phyloP scores from a whole-genome alignment of 2,888 invertebrate genomes.

The Lacanobia oleracea region DNA sequence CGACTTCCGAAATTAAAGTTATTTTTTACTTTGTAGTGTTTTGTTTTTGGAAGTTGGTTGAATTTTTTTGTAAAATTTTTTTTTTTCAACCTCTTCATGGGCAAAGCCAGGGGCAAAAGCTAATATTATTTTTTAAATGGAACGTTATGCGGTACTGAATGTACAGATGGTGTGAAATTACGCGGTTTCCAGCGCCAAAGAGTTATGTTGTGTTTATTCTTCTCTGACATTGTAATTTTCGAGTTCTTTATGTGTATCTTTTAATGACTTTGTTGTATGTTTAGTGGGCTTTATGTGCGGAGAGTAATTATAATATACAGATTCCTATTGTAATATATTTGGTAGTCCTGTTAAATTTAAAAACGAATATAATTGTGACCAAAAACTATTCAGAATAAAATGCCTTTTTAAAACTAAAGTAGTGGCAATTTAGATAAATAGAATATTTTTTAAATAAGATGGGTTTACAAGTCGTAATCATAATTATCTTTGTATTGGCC shows the following conservation, averaged over 20 bases:
- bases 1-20: too few species aligned
- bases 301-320: conserved; percentile 3
- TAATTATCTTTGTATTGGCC: too few species aligned
- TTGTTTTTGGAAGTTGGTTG: too few species aligned
- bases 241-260: conserved; percentile 37
- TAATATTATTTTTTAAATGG: conserved; percentile 64
- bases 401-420: neutral
- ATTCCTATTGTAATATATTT: neutral
- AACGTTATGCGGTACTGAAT: conserved; percentile 56
- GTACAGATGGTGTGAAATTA: conserved; percentile 52
- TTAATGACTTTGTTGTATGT: conserved; percentile 28
- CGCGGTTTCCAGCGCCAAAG: conserved; percentile 33
- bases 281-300: neutral
- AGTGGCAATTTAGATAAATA: neutral
- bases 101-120: rapidly evolving
- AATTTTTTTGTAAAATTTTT: too few species aligned
- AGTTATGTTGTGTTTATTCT: conserved; percentile 48
- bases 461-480: too few species aligned
- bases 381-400: too few species aligned
- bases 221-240: conserved; percentile 56
- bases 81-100: too few species aligned
- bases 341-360: too few species aligned
- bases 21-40: too few species aligned
- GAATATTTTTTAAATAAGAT: neutral
- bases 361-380: too few species aligned